Evolutionary conservation across 2,888 invertebrate genomes (phyloP), one percentile per base, ranked within the genome.

Genomic region (Latheticus oryzae): DNA sequence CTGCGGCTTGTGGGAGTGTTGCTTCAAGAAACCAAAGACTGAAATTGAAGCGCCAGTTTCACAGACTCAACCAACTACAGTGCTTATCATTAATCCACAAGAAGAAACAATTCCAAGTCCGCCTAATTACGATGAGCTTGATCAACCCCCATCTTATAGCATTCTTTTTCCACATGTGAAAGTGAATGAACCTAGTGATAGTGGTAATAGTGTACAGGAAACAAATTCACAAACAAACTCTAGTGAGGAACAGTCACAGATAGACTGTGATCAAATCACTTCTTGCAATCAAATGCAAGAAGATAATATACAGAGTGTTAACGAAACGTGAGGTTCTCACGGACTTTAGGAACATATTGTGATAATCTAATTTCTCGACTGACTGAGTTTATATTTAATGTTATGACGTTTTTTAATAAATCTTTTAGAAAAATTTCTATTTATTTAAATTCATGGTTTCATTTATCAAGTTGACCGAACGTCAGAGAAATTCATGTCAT

Each of bases 1-100:
- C 76, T 88, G 88, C 67, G 82, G 88, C 9, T 81, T 88, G 62
- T 88, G 88, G 87, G 88, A 81, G 58, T 80, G 79, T 61, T 79
- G 77, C 61, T 77, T 76, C 57, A 81, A 70, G 76, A 81, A 17
- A 78, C 83, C 23, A 77, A 82, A 38, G 66, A 61, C 68, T 40
- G 68, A 58, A 26, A 63, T 58, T 13, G 71, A 62, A 50, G 59
- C 58, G 11, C 67, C 51, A 21, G 59, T 62, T 11, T 26, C 54
- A n/a, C 24, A 26, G 8, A 58, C 61, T 8, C 65, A 65, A 23
- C 71, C 75, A 3, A 70, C 73, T 2, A 73, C 75, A 1, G 73
- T 77, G 19, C 56, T 76, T 17, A 71, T 77, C 19, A 75, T 75
- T 28, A 71, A 69, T 50, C 58, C 50, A 1, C 45, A 38, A 5